These are phyloP conservation scores for Conistra vaccinii DNA, from an alignment of 2,888 invertebrate species.

Conservation along the genomic window DNA sequence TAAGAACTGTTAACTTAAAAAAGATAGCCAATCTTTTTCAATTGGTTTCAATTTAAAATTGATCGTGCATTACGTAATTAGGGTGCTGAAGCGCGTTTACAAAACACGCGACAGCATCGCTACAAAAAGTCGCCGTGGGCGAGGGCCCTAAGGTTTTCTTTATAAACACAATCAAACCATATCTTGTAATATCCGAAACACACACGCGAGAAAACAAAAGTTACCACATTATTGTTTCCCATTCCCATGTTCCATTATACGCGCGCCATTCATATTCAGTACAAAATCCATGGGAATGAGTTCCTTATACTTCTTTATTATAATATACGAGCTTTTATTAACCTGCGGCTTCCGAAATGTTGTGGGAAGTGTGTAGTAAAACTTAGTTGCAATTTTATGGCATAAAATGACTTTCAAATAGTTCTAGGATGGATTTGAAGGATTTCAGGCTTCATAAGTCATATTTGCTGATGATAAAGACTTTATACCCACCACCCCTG, in stretches of 20 bases:
- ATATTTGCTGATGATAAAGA: too few relatives aligned
- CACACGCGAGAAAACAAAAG: conserved; percentile 8
- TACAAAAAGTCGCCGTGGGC: too few relatives aligned
- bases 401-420: background rate
- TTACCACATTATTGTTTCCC: conserved; percentile 17
- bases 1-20: too few relatives aligned
- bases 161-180: background rate
- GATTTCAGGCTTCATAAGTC: too few relatives aligned
- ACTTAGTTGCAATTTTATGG: background rate
- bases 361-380: background rate
- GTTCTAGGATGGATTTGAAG: too few relatives aligned
- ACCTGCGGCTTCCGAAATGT: background rate
- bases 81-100: too few relatives aligned
- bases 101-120: too few relatives aligned
- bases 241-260: conserved; percentile 33
- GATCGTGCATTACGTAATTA: too few relatives aligned
- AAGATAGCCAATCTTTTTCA: too few relatives aligned
- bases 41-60: too few relatives aligned
- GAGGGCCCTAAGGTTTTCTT: background rate
- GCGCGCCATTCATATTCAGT: conserved; percentile 26
- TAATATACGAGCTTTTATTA: conserved; percentile 16
- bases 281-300: conserved; percentile 19
- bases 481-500: too few relatives aligned
- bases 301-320: background rate
- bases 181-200: conserved; percentile 1